A percentile compares a stretch with the other conserved stretches of the same genome.
Evolutionary conservation across 2,888 invertebrate species (phyloP).

Genomic region (Brenthis hecate): DNA sequence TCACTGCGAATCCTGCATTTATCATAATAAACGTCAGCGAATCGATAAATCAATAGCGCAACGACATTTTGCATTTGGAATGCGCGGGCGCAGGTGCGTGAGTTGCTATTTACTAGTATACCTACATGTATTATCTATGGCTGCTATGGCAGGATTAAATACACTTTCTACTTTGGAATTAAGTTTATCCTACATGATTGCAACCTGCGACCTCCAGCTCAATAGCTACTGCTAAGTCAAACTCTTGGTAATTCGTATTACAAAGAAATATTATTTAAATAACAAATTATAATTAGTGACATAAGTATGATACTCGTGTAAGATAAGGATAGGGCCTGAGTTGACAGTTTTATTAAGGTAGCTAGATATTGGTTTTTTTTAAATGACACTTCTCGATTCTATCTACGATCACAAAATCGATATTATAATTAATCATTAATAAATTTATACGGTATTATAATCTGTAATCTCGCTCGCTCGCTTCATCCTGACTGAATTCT

Average conservation of each 20-base stretch:
- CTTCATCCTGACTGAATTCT: slow-evolving; percentile 56
- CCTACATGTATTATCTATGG: background rate
- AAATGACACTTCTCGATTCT: slow-evolving; percentile 17
- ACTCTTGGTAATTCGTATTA: too few relatives aligned
- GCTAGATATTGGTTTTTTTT: slow-evolving; percentile 2
- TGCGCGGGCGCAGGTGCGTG: slow-evolving; percentile 18
- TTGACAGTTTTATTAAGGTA: slow-evolving; percentile 16
- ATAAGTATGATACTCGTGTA: background rate
- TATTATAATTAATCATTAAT: slow-evolving; percentile 76
- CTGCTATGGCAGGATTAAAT: background rate
- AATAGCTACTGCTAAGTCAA: too few relatives aligned
- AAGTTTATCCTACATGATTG: background rate
- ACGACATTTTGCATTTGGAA: slow-evolving; percentile 17
- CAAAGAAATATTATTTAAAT: too few relatives aligned
- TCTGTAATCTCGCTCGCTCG: slow-evolving; percentile 63
- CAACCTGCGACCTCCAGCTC: too few relatives aligned
- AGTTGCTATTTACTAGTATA: background rate
- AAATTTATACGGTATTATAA: slow-evolving; percentile 75
- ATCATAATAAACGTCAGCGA: slow-evolving; percentile 34
- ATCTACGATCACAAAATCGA: slow-evolving; percentile 49
- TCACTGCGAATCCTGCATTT: slow-evolving; percentile 24
- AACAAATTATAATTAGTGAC: too few relatives aligned
- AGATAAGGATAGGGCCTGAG: background rate
- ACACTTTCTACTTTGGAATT: slow-evolving; percentile 8
- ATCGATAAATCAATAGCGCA: slow-evolving; percentile 30